Evolutionary conservation across 2,888 invertebrate genomes (phyloP), one percentile per base, ranked within the genome.

Genomic region (Liopterus haemorrhoidalis): DNA sequence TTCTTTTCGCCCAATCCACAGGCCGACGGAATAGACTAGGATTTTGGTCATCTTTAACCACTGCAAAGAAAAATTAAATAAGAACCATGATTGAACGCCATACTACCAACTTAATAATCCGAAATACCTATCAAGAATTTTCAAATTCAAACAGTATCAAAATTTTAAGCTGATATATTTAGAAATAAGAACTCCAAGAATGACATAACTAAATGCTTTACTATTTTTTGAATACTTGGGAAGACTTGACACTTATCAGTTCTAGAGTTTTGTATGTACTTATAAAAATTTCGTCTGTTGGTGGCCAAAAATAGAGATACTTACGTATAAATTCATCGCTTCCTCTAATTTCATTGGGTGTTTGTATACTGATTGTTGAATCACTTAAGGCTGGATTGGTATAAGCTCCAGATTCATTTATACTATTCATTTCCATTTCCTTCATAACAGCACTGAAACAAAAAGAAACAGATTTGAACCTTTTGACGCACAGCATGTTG

Each of bases 1-100:
- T 72, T 42, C 68, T 63, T 41, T 63, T 65, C 4, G 72, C 54
- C 69, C 74, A 74, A 5, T 8, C 32, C 1, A 32, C 3, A 11
- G 45, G 33, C n/a, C 32, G 24, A 15, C 39, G 38, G 28, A 31
- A 30, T n/a, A 38, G 28, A 15, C 33, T 9, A 58, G 58, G 11
- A 63, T 59, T 4, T 36, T 47, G 35, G 20, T 21, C 19, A 15
- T 45, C 43, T 11, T 46, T 38, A 20, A 37, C 41, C 32, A 48
- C 30, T 39, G 30, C 6, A 9, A 11, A 11, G 2, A 25, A 25
- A n/a, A 25, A 2, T 25, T 25, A 11, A 25, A 25, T 25, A 11
- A n/a, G 25, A 25, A 11, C 12, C 12, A 5, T 5, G 12, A n/a
- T 25, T 25, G n/a, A 12, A 25, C 25, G 25, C 5, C n/a, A 25